Evolutionary conservation across 2,888 invertebrate species (phyloP).

Genomic region (Lasiommata megera): DNA sequence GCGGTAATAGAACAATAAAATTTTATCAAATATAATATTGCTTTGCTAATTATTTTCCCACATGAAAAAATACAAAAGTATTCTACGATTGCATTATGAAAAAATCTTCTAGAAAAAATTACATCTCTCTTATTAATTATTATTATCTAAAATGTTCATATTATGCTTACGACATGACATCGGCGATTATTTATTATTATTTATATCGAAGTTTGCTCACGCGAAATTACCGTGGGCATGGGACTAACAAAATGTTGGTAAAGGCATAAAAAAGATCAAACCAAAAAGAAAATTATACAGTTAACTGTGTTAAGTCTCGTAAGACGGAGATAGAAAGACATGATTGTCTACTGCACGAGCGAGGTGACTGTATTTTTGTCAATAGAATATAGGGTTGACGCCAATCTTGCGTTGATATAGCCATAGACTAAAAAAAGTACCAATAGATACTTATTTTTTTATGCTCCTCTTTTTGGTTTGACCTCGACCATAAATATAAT

Average conservation of each 20-base stretch:
- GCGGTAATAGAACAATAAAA: slow-evolving; percentile 56
- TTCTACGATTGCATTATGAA: slow-evolving; percentile 66
- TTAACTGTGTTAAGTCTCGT: not conserved
- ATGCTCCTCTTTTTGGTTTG: not conserved
- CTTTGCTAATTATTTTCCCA: slow-evolving; percentile 58
- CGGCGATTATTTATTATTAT: slow-evolving; percentile 39
- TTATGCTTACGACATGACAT: slow-evolving; percentile 69
- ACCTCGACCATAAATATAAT: not conserved
- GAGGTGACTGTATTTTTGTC: not conserved
- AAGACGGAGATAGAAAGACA: not conserved
- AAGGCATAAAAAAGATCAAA: slow-evolving; percentile 12
- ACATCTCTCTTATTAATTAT: slow-evolving; percentile 57
- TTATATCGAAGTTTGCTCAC: slow-evolving; percentile 49
- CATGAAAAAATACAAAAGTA: slow-evolving; percentile 80
- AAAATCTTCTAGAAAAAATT: slow-evolving; percentile 73
- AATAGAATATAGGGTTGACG: no score
- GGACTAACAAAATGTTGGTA: slow-evolving; percentile 12
- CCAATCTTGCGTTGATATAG: no score
- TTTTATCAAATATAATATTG: slow-evolving; percentile 73
- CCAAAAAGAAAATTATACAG: not conserved
- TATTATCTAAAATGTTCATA: slow-evolving; percentile 60
- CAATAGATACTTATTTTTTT: no score
- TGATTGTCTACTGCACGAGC: not conserved
- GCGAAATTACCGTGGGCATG: slow-evolving; percentile 37
- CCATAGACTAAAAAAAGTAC: no score